A percentile compares a stretch with the other conserved stretches of the same genome.
These are phyloP conservation scores for Bombus pyrosoma DNA, from an alignment of 1,140 invertebrate species.

Conservation along the genomic window DNA sequence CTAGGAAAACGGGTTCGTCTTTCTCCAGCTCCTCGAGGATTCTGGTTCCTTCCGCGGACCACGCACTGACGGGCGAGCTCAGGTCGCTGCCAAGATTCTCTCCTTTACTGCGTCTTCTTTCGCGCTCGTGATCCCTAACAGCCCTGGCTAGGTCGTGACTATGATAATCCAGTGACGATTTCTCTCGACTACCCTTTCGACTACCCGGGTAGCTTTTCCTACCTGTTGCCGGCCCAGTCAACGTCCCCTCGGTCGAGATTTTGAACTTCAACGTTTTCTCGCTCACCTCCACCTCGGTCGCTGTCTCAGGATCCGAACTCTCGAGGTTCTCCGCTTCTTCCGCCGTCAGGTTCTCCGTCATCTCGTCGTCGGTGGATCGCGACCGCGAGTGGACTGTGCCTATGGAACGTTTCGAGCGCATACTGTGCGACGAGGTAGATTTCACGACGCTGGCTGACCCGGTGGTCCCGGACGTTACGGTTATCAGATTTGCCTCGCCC, in stretches of 20 bases:
- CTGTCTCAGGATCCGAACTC: slow-evolving; percentile 87
- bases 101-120: slow-evolving; percentile 71
- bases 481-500: slow-evolving; percentile 65
- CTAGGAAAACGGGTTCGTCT: slow-evolving; percentile 63
- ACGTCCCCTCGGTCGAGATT: slow-evolving; percentile 86
- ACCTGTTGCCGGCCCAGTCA: slow-evolving; percentile 74
- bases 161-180: slow-evolving; percentile 78
- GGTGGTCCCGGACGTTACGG: slow-evolving; percentile 41
- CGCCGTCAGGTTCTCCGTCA: slow-evolving; percentile 80
- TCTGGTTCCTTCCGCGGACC: slow-evolving; percentile 74
- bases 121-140: slow-evolving; percentile 76
- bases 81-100: slow-evolving; percentile 76
- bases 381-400: slow-evolving; percentile 75
- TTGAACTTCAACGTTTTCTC: slow-evolving; percentile 90
- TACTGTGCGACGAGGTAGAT: slow-evolving; percentile 83
- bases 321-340: slow-evolving; percentile 85
- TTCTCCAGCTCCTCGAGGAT: slow-evolving; percentile 76
- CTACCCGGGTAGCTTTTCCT: slow-evolving; percentile 85
- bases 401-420: slow-evolving; percentile 81
- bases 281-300: slow-evolving; percentile 89
- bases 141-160: slow-evolving; percentile 78
- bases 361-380: slow-evolving; percentile 83
- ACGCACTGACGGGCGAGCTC: slow-evolving; percentile 75
- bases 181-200: slow-evolving; percentile 84
- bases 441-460: slow-evolving; percentile 77